Evolutionary conservation across 2,113 vertebrate species (phyloP).

Genomic region (Catagonus wagneri): DNA sequence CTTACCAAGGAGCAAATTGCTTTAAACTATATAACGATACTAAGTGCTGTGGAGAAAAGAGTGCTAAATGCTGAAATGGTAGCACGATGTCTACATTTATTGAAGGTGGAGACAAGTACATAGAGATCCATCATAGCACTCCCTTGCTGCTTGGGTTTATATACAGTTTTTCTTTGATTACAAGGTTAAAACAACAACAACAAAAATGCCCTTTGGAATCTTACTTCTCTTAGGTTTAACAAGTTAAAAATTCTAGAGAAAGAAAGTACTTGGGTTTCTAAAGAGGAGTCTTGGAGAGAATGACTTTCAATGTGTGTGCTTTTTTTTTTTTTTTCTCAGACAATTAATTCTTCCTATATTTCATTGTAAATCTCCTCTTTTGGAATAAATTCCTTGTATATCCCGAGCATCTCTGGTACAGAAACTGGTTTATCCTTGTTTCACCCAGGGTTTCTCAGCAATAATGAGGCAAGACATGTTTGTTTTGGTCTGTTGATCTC

Average conservation of each 20-base stretch:
- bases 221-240: background rate
- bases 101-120: background rate
- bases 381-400: background rate
- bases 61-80: background rate
- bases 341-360: constrained; percentile 44
- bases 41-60: background rate
- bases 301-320: background rate
- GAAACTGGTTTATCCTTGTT: background rate
- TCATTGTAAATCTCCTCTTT: background rate
- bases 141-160: background rate
- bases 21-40: background rate
- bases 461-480: background rate
- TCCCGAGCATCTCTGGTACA: background rate
- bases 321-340: background rate
- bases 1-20: background rate
- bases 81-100: background rate
- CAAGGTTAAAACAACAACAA: background rate
- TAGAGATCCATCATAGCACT: background rate
- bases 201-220: background rate
- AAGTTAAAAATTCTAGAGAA: background rate
- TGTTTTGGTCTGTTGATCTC: background rate
- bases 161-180: background rate
- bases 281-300: background rate
- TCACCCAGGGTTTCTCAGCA: background rate
- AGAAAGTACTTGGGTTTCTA: background rate